These are phyloP conservation scores for Aleadryas rufinucha DNA, from an alignment of 2,113 vertebrate genomes.

Conservation along the genomic window DNA sequence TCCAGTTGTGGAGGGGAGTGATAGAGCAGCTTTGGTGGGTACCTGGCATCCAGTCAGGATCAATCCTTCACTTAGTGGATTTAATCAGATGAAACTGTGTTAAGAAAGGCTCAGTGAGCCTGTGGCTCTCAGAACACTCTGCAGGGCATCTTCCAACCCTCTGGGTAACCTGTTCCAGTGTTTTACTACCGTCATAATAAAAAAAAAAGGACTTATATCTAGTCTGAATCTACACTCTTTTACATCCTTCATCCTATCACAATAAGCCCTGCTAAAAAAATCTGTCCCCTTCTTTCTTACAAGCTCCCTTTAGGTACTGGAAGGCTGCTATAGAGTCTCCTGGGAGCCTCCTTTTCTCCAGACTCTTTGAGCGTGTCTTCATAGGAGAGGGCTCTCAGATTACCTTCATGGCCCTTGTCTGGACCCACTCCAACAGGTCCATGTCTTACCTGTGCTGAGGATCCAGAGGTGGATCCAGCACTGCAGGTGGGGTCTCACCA, in stretches of 20 bases:
- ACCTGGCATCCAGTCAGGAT: neutral
- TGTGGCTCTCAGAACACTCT: neutral
- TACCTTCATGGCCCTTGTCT: neutral
- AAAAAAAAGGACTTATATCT: neutral
- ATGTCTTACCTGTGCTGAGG: neutral
- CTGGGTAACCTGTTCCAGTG: neutral
- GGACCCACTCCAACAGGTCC: rapidly evolving
- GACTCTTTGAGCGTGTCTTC: neutral
- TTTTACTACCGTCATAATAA: rapidly evolving
- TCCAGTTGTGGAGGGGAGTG: neutral
- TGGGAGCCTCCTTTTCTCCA: neutral
- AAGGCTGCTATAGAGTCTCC: neutral
- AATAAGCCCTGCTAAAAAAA: neutral
- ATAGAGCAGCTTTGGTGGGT: neutral
- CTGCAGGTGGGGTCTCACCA: neutral
- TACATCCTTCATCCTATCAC: neutral
- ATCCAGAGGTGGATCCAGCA: neutral
- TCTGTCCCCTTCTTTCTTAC: neutral
- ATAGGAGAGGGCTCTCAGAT: neutral
- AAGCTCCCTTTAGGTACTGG: neutral
- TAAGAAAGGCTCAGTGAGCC: neutral
- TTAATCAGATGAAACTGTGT: neutral
- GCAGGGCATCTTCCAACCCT: neutral
- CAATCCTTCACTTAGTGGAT: neutral
- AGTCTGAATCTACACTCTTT: neutral